A percentile compares a stretch with the other conserved stretches of the same genome.
Conservation (phyloP, 2,113 vertebrate genomes). For the Psettodes erumei region DNA sequence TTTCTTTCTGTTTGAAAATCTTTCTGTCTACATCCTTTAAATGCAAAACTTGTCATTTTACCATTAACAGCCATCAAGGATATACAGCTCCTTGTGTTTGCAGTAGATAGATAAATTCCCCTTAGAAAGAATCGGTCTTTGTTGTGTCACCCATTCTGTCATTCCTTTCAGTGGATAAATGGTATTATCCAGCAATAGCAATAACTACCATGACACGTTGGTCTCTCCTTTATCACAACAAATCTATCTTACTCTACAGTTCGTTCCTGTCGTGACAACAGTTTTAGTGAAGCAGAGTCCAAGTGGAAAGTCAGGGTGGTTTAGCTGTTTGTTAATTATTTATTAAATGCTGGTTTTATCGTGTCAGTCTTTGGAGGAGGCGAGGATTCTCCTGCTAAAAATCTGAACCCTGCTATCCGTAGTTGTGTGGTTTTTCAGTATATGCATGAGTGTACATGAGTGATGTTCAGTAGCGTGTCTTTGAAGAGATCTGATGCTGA, state of each 20-base stretch:
- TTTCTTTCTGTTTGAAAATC: not conserved
- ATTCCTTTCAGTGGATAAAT: slow-evolving; percentile 77
- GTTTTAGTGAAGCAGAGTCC: slow-evolving; percentile 38
- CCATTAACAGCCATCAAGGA: not conserved
- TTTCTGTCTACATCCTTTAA: not conserved
- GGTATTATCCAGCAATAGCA: slow-evolving; percentile 80
- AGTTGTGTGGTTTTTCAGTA: slow-evolving; percentile 35
- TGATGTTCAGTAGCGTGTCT: slow-evolving; percentile 56
- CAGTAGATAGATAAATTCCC: slow-evolving; percentile 29
- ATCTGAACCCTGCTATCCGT: slow-evolving; percentile 37
- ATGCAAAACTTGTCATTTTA: slow-evolving; percentile 8
- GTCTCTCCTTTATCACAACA: slow-evolving; percentile 41
- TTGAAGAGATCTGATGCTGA: slow-evolving; percentile 44
- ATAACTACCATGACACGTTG: slow-evolving; percentile 76
- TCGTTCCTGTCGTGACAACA: slow-evolving; percentile 19
- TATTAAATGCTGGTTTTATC: slow-evolving; percentile 47
- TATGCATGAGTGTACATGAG: slow-evolving; percentile 63
- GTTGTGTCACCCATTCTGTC: slow-evolving; percentile 40
- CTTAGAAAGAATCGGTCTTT: not conserved
- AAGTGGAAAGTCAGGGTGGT: slow-evolving; percentile 27
- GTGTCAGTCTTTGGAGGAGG: slow-evolving; percentile 41
- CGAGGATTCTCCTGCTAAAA: slow-evolving; percentile 30
- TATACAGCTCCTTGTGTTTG: not conserved
- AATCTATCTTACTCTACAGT: slow-evolving; percentile 16
- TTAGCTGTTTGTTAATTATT: slow-evolving; percentile 27